Percentiles rank a stretch among this genome's conserved stretches.
These are phyloP conservation scores for Ceratosolen solmsi DNA, from an alignment of 1,140 invertebrate species.

Conservation along the genomic window DNA sequence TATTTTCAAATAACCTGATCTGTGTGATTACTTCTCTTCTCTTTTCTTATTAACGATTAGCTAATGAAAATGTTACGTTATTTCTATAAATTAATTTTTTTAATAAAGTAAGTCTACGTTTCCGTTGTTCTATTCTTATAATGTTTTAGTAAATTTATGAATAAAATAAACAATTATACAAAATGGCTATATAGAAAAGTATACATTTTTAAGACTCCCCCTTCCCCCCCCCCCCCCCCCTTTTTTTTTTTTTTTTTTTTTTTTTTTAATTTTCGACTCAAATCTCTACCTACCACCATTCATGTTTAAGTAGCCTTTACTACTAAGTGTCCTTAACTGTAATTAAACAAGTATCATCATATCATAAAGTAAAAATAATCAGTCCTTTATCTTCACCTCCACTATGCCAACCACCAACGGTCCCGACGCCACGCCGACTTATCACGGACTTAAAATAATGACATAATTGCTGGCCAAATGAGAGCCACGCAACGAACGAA, in stretches of 20 bases:
- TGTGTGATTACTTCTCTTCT: background rate
- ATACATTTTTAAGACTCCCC: too few relatives aligned
- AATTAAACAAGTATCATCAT: slow-evolving; percentile 17
- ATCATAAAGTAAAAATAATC: slow-evolving; percentile 35
- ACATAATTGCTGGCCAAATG: slow-evolving; percentile 39
- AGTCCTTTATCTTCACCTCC: slow-evolving; percentile 56
- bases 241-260: too few relatives aligned
- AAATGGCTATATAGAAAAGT: slow-evolving; percentile 43
- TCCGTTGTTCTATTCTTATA: slow-evolving; percentile 9
- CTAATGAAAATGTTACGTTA: background rate
- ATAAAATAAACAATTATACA: slow-evolving; percentile 38
- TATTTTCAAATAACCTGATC: slow-evolving; percentile 12
- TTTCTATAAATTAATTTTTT: background rate
- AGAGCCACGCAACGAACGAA: slow-evolving; percentile 55
- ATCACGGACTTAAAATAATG: slow-evolving; percentile 58
- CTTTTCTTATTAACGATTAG: background rate
- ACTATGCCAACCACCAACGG: slow-evolving; percentile 66
- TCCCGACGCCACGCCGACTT: slow-evolving; percentile 71
- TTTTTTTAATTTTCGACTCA: slow-evolving; percentile 51
- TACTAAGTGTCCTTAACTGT: background rate
- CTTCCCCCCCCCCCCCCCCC: too few relatives aligned
- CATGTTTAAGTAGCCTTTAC: slow-evolving; percentile 27
- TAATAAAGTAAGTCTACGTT: too few relatives aligned
- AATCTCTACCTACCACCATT: slow-evolving; percentile 25
- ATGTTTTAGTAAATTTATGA: background rate